These are phyloP conservation scores for Allolobophora icterica DNA, from an alignment of 2,888 invertebrate species.

Conservation along the genomic window DNA sequence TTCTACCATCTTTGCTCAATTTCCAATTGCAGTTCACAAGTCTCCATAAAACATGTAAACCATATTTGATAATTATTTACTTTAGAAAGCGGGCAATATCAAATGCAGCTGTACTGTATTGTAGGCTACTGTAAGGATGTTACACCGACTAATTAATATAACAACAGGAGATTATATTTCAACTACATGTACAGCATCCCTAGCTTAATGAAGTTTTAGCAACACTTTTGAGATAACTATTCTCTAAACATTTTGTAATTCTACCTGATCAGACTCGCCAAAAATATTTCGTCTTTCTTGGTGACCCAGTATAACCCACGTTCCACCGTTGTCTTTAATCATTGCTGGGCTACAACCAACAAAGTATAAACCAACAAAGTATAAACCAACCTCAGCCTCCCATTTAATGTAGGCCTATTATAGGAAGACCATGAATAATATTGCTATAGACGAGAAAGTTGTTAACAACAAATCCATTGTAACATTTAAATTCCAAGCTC, in stretches of 20 bases:
- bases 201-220: background rate
- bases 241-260: background rate
- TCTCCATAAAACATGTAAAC: too few species aligned
- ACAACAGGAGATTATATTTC: background rate
- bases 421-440: background rate
- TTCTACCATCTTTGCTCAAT: too few species aligned
- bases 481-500: background rate
- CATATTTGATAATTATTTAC: too few species aligned
- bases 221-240: background rate
- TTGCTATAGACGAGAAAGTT: background rate
- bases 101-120: too few species aligned
- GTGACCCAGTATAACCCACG: constrained; percentile 97
- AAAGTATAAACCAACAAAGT: background rate
- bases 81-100: too few species aligned
- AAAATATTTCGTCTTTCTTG: constrained; percentile 95
- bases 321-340: constrained; percentile 87
- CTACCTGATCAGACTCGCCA: constrained; percentile 82
- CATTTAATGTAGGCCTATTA: too few species aligned
- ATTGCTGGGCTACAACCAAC: constrained; percentile 78
- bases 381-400: too few species aligned
- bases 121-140: too few species aligned
- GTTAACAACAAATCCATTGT: background rate
- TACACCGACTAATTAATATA: background rate
- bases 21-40: too few species aligned
- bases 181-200: too few species aligned